Evolutionary conservation across 2,113 vertebrate species (phyloP), one percentile per base, ranked within the genome.

Genomic region (Epinephelus fuscoguttatus): DNA sequence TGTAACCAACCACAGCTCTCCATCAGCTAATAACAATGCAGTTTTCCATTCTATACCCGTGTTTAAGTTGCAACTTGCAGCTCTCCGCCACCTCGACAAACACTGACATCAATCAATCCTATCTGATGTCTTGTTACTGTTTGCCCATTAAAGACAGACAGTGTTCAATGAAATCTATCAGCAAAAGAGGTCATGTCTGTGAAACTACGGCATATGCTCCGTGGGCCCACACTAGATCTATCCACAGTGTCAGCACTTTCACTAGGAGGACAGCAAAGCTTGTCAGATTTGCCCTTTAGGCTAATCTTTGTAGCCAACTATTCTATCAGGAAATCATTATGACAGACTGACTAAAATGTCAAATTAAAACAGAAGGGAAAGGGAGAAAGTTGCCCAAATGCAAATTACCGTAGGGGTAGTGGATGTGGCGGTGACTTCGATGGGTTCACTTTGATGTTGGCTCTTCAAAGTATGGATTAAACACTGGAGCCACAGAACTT

Each of bases 281-380:
- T 86, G 91, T 82, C 91, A 93, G 75, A 85, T 90, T 77, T 91
- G 92, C 88, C 91, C 91, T 93, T 94, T 91, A 72, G 88, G 77
- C 82, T 89, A 87, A 89, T 93, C 86, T 92, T 87, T 91, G 85
- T 86, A 84, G 78, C 71, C 86, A 84, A 84, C 78, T 78, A 78
- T 82, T 88, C 75, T 77, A 91, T 88, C 90, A 87, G 87, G 61
- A 80, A 91, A 91, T 90, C 85, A 80, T 84, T 89, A 76, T 88
- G 90, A 90, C 86, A 82, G 76, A 84, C 66, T 60, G 89, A 80
- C 72, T 75, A 27, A 90, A 91, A 90, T 93, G 84, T 91, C 91
- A 92, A 89, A 92, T 91, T 84, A 84, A 84, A 74, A 84, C 77
- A 68, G 18, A 74, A 49, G 37, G 61, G 83, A 50, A 73, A 70